These are phyloP conservation scores for Halcyon senegalensis DNA, from an alignment of 2,113 vertebrate genomes.

Conservation along the genomic window DNA sequence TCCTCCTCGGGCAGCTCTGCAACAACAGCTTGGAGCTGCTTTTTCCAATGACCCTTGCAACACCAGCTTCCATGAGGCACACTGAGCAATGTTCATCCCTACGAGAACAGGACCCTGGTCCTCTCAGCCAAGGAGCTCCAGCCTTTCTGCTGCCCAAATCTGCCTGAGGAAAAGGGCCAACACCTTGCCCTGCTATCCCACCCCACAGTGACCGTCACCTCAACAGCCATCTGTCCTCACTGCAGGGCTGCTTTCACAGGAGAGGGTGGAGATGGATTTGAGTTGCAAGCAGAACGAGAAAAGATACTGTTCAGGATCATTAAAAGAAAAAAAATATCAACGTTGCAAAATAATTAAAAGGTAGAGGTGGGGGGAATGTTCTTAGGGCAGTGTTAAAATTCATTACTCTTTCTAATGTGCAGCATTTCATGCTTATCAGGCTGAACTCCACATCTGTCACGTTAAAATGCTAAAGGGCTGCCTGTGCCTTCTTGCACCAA, in stretches of 20 bases:
- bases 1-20: not conserved
- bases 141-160: not conserved
- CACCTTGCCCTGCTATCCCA: not conserved
- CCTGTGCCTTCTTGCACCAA: not conserved
- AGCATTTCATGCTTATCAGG: not conserved
- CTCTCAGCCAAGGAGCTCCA: not conserved
- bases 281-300: not conserved
- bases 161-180: not conserved
- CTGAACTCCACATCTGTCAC: not conserved
- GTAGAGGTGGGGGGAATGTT: not conserved
- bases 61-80: fast-evolving
- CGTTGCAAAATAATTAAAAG: conserved; percentile 15
- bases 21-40: not conserved
- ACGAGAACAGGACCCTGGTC: not conserved
- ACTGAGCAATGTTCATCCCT: not conserved
- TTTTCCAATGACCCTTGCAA: not conserved
- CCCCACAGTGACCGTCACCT: not conserved
- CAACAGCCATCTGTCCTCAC: not conserved
- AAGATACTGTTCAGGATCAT: not conserved
- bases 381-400: not conserved
- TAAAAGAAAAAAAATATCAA: not conserved
- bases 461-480: not conserved
- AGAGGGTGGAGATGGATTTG: not conserved
- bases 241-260: not conserved
- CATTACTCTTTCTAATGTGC: not conserved